Base-by-base conservation (phyloP, 2,888 invertebrate species). In the Oligia strigilis region DNA sequence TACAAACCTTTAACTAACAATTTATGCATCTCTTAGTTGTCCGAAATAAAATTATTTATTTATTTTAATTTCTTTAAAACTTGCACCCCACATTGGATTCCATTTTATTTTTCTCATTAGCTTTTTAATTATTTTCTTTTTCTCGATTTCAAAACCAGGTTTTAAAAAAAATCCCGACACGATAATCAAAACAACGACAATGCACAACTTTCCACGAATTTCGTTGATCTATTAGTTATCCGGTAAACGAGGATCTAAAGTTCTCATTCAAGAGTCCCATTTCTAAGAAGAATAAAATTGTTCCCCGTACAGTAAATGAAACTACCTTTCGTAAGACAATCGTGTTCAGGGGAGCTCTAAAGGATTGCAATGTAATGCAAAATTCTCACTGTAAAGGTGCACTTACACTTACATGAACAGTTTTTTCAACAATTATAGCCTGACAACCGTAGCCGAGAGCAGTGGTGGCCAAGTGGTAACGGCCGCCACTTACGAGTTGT, bases 211-310 rank as follows among this genome's bases (percentile, higher is more conserved):
- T 58, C 9, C 9, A 17, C 17, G 23, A 36, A n/a, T 60, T 43
- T 60, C 40, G 14, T 43, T n/a, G 40, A 52, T n/a, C 6, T 4
- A 9, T 14, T 75, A 46, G 17, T 19, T 17, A 46, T 73, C 11
- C 4, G 11, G 0, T 52, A 14, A n/a, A 62, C 14, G 14, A 74
- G 4, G 1, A 14, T 19, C 11, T 8, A 23, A 75, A 52, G 29
- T 23, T 75, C 1, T 64, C 17, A 76, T 23, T 76, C 43, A 64
- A 52, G 64, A 29, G 6, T 13, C 14, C 23, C 40, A 64, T 52
- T 64, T 43, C 2, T 23, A 23, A 29, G 11, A 58, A 77, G 46
- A 66, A 78, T 17, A 3, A 76, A 77, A 66, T 77, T 77, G 52
- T 14, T 76, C n/a, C n/a, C n/a, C 14, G 23, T 55, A 14, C 55